Evolutionary conservation across 2,888 invertebrate species (phyloP).

Genomic region (Hermodice carunculata): DNA sequence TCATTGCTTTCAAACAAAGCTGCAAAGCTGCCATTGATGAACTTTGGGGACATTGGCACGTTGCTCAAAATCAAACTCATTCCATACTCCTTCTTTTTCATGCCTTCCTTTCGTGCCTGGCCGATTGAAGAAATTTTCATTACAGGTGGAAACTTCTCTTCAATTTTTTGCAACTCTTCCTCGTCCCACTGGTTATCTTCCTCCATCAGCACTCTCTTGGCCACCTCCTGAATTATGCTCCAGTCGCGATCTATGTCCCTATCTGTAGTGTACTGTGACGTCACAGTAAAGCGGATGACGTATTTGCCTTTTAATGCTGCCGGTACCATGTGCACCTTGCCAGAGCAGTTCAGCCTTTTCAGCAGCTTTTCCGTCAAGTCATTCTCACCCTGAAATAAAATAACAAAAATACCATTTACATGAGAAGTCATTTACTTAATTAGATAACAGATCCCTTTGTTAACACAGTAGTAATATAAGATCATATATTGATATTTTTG

Average conservation of each 20-base stretch:
- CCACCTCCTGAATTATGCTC: conserved; percentile 72
- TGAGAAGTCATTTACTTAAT: too few species aligned
- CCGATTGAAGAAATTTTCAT: conserved; percentile 10
- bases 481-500: too few species aligned
- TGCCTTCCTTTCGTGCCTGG: conserved; percentile 22
- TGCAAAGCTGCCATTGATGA: conserved; percentile 74
- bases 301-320: conserved; percentile 86
- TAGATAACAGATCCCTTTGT: too few species aligned
- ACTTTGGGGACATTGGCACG: conserved; percentile 96
- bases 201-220: conserved; percentile 60
- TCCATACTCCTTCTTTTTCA: conserved; percentile 78
- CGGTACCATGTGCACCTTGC: conserved; percentile 93
- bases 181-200: conserved; percentile 36
- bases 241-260: conserved; percentile 82
- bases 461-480: too few species aligned
- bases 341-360: conserved; percentile 88
- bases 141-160: not conserved
- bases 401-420: too few species aligned
- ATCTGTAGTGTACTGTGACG: conserved; percentile 82
- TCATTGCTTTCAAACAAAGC: conserved; percentile 64
- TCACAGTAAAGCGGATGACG: conserved; percentile 94
- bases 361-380: conserved; percentile 85
- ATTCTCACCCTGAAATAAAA: conserved; percentile 78
- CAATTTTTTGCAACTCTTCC: conserved; percentile 15
- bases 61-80: conserved; percentile 93